Conservation (phyloP, 2,113 vertebrate species). For the Bombycilla garrulus region DNA sequence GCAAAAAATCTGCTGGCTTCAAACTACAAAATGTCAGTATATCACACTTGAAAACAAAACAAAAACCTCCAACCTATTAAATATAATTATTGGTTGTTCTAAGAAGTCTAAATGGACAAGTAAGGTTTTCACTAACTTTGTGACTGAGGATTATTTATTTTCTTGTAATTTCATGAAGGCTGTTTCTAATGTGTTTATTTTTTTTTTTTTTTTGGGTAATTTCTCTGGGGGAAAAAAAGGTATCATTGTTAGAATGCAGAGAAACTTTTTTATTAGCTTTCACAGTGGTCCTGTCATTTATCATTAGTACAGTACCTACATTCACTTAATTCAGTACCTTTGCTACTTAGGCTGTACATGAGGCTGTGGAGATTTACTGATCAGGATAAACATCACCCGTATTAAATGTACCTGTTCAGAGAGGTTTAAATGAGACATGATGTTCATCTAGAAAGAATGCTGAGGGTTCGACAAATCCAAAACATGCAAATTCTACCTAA, state of each 20-base stretch:
- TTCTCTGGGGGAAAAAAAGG: not conserved
- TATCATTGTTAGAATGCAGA: not conserved
- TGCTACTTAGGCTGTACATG: not conserved
- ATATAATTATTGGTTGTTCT: not conserved
- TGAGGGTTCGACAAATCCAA: not conserved
- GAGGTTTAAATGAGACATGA: not conserved
- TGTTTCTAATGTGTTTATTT: not conserved
- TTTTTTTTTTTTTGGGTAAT: not conserved
- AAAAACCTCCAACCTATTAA: rapidly evolving
- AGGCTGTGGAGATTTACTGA: not conserved
- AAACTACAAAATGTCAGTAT: not conserved
- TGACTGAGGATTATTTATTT: not conserved
- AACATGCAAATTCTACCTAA: not conserved
- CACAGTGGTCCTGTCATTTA: not conserved
- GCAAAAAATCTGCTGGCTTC: not conserved
- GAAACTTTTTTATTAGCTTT: not conserved
- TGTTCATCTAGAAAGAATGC: not conserved
- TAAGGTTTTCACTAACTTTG: not conserved
- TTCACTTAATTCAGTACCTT: not conserved
- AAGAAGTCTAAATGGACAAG: not conserved
- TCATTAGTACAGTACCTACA: not conserved
- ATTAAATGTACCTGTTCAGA: not conserved
- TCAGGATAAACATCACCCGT: not conserved
- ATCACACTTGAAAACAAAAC: not conserved
- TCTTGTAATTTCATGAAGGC: not conserved